Conservation (phyloP, 2,888 invertebrate genomes). For the Sylvicola fuscatus region DNA sequence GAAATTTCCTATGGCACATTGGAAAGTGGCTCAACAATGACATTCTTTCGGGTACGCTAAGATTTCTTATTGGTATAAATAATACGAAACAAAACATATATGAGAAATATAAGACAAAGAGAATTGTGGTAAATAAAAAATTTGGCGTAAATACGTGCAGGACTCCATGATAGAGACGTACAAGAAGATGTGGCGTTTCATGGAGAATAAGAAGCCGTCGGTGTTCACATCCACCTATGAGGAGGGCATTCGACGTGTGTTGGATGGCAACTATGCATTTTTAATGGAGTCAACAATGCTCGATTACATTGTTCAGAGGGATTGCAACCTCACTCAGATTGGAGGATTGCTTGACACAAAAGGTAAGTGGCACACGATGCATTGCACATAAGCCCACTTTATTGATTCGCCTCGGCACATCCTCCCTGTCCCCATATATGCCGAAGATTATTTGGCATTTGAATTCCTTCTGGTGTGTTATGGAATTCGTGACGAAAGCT, state of each 20-base stretch:
- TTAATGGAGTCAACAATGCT: constrained; percentile 97
- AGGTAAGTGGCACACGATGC: too few species aligned
- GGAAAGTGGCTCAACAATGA: constrained; percentile 69
- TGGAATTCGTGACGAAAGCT: too few species aligned
- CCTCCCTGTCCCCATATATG: too few species aligned
- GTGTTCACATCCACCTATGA: constrained; percentile 80
- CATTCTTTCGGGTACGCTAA: constrained; percentile 55
- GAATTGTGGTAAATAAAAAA: too few species aligned
- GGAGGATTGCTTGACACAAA: constrained; percentile 43
- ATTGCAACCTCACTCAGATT: constrained; percentile 94
- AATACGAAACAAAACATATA: too few species aligned
- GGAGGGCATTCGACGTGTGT: constrained; percentile 72
- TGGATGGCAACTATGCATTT: constrained; percentile 86
- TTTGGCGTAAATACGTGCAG: too few species aligned
- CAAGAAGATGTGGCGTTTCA: constrained; percentile 89
- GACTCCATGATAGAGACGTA: constrained; percentile 80
- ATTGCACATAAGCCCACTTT: too few species aligned
- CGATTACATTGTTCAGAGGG: constrained; percentile 85
- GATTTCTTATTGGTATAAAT: too few species aligned
- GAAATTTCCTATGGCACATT: constrained; percentile 71
- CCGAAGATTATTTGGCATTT: too few species aligned
- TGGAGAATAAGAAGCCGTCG: constrained; percentile 60
- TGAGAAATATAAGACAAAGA: too few species aligned
- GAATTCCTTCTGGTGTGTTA: too few species aligned
- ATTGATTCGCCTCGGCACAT: too few species aligned